These are phyloP conservation scores for Camponotus floridanus DNA, from an alignment of 1,140 invertebrate genomes.

Conservation along the genomic window DNA sequence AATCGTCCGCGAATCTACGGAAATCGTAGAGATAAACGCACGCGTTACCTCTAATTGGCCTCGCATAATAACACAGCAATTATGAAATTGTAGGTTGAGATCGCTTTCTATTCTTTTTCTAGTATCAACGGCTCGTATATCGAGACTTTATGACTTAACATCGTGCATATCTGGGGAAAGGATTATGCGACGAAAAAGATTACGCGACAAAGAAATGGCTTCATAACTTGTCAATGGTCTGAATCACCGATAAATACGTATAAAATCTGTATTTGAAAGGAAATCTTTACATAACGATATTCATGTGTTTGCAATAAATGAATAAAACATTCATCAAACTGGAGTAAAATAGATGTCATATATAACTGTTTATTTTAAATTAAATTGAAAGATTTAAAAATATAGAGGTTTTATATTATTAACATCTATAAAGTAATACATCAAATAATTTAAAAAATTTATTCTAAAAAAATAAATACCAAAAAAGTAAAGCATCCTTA, in stretches of 20 bases:
- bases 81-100: constrained; percentile 63
- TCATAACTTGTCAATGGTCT: not conserved
- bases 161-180: not conserved
- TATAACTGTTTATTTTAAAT: not conserved
- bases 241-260: not conserved
- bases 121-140: not conserved
- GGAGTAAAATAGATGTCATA: not conserved
- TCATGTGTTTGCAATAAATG: not conserved
- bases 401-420: no score
- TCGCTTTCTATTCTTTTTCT: constrained; percentile 62
- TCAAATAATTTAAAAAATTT: not conserved
- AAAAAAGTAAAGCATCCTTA: not conserved
- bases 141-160: constrained; percentile 23
- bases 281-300: not conserved
- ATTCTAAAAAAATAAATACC: not conserved
- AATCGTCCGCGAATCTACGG: not conserved
- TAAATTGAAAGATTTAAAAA: not conserved
- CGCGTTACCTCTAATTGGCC: constrained; percentile 16
- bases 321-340: not conserved
- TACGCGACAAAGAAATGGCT: no score
- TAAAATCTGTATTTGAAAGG: not conserved
- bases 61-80: constrained; percentile 50
- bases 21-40: constrained; percentile 49
- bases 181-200: not conserved
- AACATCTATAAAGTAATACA: not conserved